Evolutionary conservation across 2,113 vertebrate species (phyloP).

Genomic region (Budorcas taxicolor): DNA sequence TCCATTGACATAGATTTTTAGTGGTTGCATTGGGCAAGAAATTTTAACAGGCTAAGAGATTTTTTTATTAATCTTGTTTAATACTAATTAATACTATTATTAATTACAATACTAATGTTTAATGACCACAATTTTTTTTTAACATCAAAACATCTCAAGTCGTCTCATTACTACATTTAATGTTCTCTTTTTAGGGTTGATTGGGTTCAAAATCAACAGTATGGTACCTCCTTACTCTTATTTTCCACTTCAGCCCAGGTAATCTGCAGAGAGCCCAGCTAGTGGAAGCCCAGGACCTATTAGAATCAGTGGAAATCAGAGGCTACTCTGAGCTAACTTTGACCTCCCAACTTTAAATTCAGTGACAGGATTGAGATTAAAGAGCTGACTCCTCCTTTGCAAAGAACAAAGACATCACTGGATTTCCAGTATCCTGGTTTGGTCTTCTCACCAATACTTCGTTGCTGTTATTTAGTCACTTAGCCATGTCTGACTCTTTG

Average conservation of each 20-base stretch:
- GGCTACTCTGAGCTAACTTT: not conserved
- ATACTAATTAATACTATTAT: not conserved
- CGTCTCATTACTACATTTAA: not conserved
- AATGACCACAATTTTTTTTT: not conserved
- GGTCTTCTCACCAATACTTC: not conserved
- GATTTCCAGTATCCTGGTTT: not conserved
- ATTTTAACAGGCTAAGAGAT: not conserved
- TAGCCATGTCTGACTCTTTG: not conserved
- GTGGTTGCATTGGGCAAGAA: not conserved
- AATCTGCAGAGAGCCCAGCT: not conserved
- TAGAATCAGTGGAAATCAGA: not conserved
- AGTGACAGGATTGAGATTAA: not conserved
- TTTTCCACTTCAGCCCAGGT: not conserved
- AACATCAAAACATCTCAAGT: not conserved
- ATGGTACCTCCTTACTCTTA: not conserved
- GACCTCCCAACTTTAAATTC: not conserved
- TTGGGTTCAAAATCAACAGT: not conserved
- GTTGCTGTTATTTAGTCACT: not conserved
- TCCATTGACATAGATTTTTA: not conserved
- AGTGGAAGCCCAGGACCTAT: not conserved
- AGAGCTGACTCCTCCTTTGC: not conserved
- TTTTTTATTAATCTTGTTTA: not conserved
- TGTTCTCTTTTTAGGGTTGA: not conserved
- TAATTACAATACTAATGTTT: not conserved
- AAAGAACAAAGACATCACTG: not conserved